Conservation (phyloP, 1,140 invertebrate species). For the Elymnias hypermnestra region DNA sequence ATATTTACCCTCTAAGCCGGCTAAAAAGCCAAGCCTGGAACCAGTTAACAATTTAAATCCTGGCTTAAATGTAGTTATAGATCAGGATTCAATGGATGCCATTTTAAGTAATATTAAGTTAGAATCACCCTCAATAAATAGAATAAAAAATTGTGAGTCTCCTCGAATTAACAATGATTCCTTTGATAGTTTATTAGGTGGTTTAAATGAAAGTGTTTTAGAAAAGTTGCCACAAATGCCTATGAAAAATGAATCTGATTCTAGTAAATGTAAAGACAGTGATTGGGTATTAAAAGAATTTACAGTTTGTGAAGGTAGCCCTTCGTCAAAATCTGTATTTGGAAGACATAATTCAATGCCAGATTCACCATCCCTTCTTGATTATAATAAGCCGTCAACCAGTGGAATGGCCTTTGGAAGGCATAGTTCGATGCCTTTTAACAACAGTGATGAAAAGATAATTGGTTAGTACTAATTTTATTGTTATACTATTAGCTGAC, state of each 20-base stretch:
- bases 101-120: slow-evolving; percentile 56
- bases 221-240: slow-evolving; percentile 61
- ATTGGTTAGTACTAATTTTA: slow-evolving; percentile 23
- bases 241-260: slow-evolving; percentile 21
- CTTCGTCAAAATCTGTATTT: slow-evolving; percentile 48
- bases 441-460: slow-evolving; percentile 34
- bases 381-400: slow-evolving; percentile 44
- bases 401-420: slow-evolving; percentile 56
- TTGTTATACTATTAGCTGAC: no score
- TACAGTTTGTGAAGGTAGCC: slow-evolving; percentile 36
- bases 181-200: slow-evolving; percentile 67
- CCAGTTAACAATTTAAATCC: slow-evolving; percentile 22
- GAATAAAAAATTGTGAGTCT: slow-evolving; percentile 44
- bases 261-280: slow-evolving; percentile 18
- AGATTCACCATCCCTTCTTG: slow-evolving; percentile 46
- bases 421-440: slow-evolving; percentile 66
- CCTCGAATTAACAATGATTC: slow-evolving; percentile 61
- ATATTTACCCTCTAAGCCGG: slow-evolving; percentile 22
- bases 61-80: slow-evolving; percentile 33
- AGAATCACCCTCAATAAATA: slow-evolving; percentile 40
- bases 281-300: slow-evolving; percentile 39
- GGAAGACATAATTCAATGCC: slow-evolving; percentile 68
- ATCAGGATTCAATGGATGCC: slow-evolving; percentile 56
- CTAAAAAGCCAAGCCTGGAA: slow-evolving; percentile 28
- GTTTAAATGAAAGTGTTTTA: slow-evolving; percentile 69